Evolutionary conservation across 2,888 invertebrate genomes (phyloP).

Genomic region (Bombylius discolor): DNA sequence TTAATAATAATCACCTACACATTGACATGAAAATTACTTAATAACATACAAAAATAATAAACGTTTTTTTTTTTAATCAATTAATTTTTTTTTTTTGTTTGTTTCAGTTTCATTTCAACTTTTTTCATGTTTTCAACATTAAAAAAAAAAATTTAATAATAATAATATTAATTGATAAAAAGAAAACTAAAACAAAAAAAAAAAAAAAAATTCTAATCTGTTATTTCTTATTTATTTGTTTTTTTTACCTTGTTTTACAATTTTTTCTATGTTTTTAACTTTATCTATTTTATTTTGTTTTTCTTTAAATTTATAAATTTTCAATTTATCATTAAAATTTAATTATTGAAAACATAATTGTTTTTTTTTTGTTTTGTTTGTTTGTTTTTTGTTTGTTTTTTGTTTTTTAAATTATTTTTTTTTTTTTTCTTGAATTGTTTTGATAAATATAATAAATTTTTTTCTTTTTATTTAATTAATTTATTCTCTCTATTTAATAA

Average conservation of each 20-base stretch:
- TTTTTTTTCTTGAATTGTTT: neutral
- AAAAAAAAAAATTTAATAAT: no score
- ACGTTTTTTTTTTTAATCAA: neutral
- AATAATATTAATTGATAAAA: neutral
- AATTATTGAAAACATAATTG: neutral
- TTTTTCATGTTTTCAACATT: no score
- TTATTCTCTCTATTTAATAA: neutral
- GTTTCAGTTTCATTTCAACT: neutral
- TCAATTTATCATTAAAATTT: neutral
- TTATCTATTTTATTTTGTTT: constrained; percentile 1
- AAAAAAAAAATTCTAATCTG: neutral
- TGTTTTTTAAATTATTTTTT: neutral
- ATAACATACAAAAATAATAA: neutral
- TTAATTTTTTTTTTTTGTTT: neutral
- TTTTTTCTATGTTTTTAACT: constrained; percentile 8
- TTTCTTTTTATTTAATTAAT: neutral
- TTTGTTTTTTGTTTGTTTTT: constrained; percentile 1
- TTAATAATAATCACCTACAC: constrained; percentile 12
- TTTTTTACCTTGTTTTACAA: neutral
- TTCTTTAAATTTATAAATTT: no score
- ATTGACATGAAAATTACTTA: neutral
- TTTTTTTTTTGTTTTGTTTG: constrained; percentile 1
- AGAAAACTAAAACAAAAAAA: neutral
- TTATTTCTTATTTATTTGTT: neutral
- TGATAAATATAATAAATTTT: neutral